Conservation (phyloP, 1,140 invertebrate genomes). For the Caenorhabditis tropicalis region DNA sequence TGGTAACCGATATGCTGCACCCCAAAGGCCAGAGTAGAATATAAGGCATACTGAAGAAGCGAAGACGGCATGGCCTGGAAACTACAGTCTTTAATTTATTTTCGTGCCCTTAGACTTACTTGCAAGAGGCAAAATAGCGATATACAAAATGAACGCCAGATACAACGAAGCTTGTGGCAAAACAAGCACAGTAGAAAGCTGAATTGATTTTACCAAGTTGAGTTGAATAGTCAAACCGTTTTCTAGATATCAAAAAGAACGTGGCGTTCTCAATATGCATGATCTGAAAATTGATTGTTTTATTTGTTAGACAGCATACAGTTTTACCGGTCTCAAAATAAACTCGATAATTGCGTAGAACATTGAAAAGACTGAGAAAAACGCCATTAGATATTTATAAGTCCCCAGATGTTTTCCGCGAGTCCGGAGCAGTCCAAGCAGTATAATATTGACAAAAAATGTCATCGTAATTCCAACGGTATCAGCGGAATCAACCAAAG, state of each 20-base stretch:
- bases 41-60: background rate
- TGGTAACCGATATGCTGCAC: background rate
- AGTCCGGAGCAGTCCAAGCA: background rate
- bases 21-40: background rate
- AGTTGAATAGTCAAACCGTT: background rate
- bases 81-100: background rate
- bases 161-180: background rate
- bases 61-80: background rate
- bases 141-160: background rate
- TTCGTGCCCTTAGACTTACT: background rate
- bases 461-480: background rate
- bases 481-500: background rate
- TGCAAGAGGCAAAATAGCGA: background rate
- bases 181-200: background rate
- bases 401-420: background rate
- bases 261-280: background rate
- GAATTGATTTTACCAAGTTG: background rate
- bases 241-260: background rate
- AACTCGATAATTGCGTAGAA: background rate
- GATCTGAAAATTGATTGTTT: background rate
- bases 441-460: background rate
- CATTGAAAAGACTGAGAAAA: background rate
- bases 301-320: background rate
- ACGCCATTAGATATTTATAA: background rate
- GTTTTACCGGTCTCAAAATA: background rate